phyloP scores from a whole-genome alignment of 2,797 vertebrate species.

The Poecilia picta region DNA sequence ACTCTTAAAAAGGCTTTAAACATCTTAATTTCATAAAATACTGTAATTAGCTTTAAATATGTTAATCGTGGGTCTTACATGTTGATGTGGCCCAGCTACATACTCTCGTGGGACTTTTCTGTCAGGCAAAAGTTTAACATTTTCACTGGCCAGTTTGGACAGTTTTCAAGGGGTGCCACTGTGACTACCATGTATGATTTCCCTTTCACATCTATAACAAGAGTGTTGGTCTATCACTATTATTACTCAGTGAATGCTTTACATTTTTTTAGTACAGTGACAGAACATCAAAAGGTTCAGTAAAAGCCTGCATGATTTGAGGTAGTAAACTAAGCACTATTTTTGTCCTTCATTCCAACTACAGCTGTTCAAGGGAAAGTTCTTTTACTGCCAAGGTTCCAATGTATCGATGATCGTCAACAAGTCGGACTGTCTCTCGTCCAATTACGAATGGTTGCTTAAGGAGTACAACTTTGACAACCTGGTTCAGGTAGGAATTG shows the following conservation, averaged over 20 bases:
- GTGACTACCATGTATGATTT: not conserved
- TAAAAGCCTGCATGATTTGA: not conserved
- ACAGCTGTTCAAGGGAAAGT: slow-evolving; percentile 93
- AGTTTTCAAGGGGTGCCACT: no score
- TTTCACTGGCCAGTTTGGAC: not conserved
- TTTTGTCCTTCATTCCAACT: slow-evolving; percentile 4
- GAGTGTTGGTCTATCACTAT: not conserved
- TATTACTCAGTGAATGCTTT: not conserved
- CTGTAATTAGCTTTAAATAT: no score
- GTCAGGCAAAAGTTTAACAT: not conserved
- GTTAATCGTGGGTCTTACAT: no score
- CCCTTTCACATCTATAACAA: not conserved
- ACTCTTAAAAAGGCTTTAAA: no score
- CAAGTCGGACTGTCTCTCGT: not conserved
- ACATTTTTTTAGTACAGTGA: not conserved
- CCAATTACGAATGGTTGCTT: not conserved
- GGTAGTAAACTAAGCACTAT: not conserved
- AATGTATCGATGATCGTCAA: slow-evolving; percentile 76
- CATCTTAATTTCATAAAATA: no score
- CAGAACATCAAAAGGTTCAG: not conserved
- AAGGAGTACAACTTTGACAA: slow-evolving; percentile 3
- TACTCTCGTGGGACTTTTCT: not conserved
- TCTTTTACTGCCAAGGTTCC: slow-evolving; percentile 87
- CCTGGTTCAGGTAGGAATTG: slow-evolving; percentile 63
- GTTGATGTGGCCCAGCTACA: not conserved